These are phyloP conservation scores for Australoheros scitulus DNA, from an alignment of 2,113 vertebrate species.

Conservation along the genomic window DNA sequence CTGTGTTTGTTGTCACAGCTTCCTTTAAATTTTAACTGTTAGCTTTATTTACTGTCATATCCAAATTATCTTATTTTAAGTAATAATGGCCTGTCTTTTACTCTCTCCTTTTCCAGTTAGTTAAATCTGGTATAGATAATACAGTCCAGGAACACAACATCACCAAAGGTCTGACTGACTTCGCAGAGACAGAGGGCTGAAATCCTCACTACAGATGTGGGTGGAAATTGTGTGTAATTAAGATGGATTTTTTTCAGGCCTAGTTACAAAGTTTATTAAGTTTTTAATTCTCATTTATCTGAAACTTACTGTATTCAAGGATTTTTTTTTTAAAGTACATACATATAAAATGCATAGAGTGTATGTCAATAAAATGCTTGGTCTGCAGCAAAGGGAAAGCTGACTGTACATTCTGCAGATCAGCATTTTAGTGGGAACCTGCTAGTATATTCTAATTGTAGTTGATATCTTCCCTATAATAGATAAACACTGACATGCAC, in stretches of 20 bases:
- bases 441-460: neutral
- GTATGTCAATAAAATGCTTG: too few species aligned
- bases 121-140: neutral
- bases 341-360: too few species aligned
- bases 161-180: neutral
- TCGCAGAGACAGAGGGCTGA: neutral
- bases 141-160: neutral
- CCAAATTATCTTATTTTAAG: neutral
- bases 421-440: neutral
- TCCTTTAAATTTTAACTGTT: too few species aligned
- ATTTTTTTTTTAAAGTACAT: too few species aligned
- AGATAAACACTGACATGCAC: neutral
- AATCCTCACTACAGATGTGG: too few species aligned
- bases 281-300: neutral
- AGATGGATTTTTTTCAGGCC: too few species aligned
- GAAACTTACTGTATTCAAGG: too few species aligned
- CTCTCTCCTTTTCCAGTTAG: neutral
- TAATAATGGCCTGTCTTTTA: neutral
- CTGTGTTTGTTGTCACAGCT: too few species aligned
- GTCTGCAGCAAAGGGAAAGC: neutral
- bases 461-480: neutral
- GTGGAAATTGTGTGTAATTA: too few species aligned
- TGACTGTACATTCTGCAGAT: neutral
- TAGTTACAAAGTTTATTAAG: neutral
- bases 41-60: too few species aligned